A percentile compares a stretch with the other conserved stretches of the same genome.
phyloP scores from a whole-genome alignment of 2,113 vertebrate species.

The Bubo blakistoni region DNA sequence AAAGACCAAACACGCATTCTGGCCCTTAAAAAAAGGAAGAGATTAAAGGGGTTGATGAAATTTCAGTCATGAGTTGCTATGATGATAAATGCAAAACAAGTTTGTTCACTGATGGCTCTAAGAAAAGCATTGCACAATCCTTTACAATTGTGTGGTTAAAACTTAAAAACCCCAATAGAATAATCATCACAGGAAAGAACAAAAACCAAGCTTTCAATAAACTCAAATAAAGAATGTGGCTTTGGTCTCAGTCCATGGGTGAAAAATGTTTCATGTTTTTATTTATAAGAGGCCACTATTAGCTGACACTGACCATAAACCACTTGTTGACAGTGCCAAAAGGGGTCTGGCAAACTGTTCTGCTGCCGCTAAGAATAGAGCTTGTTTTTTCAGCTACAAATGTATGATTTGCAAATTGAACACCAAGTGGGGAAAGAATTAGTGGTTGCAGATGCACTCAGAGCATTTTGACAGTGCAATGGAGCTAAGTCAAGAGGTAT shows the following conservation, averaged over 20 bases:
- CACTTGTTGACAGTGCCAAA: conserved; percentile 49
- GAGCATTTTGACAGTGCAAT: background rate
- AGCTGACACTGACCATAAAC: conserved; percentile 60
- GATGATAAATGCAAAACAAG: conserved; percentile 35
- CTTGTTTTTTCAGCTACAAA: conserved; percentile 32
- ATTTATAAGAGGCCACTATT: conserved; percentile 49
- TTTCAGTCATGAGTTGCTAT: background rate
- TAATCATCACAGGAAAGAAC: conserved; percentile 1
- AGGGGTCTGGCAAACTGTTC: conserved; percentile 1
- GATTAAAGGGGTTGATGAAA: background rate
- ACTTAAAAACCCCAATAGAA: conserved; percentile 5
- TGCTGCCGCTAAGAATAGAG: conserved; percentile 38
- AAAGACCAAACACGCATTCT: background rate
- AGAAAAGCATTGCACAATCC: conserved; percentile 44
- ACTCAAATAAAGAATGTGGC: conserved; percentile 33
- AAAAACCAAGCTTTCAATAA: conserved; percentile 1
- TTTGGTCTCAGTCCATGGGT: conserved; percentile 9
- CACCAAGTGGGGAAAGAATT: conserved; percentile 6
- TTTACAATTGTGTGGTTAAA: background rate
- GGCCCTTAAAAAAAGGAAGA: background rate
- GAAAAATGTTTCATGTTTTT: conserved; percentile 18
- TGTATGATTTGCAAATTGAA: conserved; percentile 42
- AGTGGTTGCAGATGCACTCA: background rate
- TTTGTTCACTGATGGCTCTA: background rate
- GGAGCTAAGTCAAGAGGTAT: conserved; percentile 35